Percentiles rank a stretch among this genome's conserved stretches.
phyloP scores from a whole-genome alignment of 2,797 vertebrate genomes.

The Odontamblyopus lacepedii region DNA sequence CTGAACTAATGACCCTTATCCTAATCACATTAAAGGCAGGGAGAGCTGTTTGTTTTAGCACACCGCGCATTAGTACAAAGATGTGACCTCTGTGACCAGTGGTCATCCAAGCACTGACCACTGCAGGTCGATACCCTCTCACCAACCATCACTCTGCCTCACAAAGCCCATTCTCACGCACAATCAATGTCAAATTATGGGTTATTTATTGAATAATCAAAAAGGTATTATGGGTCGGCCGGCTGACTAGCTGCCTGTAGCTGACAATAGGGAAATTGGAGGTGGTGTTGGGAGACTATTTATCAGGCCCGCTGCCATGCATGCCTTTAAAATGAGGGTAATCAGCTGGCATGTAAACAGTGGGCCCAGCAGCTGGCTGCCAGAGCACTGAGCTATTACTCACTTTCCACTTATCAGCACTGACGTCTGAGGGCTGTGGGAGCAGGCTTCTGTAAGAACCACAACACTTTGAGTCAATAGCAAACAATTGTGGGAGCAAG shows the following conservation, averaged over 20 bases:
- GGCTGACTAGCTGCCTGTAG: constrained; percentile 69
- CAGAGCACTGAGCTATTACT: constrained; percentile 85
- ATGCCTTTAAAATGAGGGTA: constrained; percentile 88
- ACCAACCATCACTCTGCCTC: constrained; percentile 48
- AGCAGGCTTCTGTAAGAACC: constrained; percentile 19
- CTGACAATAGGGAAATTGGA: constrained; percentile 66
- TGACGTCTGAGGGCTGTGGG: constrained; percentile 49
- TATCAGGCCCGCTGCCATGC: constrained; percentile 78
- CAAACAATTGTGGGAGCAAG: constrained; percentile 20
- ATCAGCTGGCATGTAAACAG: constrained; percentile 92
- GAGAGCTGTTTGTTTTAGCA: constrained; percentile 39
- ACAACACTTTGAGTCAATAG: constrained; percentile 29
- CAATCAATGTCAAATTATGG: constrained; percentile 90
- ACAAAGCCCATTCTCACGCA: constrained; percentile 73
- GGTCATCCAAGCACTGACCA: constrained; percentile 80
- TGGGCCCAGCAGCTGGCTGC: constrained; percentile 85
- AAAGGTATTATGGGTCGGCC: constrained; percentile 77
- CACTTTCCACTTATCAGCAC: constrained; percentile 82
- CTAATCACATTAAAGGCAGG: constrained; percentile 76
- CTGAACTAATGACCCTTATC: constrained; percentile 73
- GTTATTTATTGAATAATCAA: constrained; percentile 91
- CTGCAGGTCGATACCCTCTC: constrained; percentile 77
- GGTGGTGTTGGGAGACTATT: constrained; percentile 67
- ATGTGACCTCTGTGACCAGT: constrained; percentile 74
- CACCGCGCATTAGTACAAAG: constrained; percentile 38